Percentiles rank a stretch among this genome's conserved stretches.
phyloP scores from a whole-genome alignment of 2,888 invertebrate species.

The Galerucella calmariensis region DNA sequence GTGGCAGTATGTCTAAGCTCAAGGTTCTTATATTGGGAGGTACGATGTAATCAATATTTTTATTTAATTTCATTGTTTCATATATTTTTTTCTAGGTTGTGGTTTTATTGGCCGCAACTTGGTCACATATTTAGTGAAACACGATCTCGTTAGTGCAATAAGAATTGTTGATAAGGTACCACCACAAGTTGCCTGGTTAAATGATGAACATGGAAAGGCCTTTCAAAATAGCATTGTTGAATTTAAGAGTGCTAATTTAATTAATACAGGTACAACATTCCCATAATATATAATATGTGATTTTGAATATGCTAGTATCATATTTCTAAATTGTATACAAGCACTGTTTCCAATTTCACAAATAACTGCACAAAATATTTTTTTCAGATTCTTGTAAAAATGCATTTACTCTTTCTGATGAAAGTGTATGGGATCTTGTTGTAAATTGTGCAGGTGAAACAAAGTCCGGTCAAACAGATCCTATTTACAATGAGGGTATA shows the following conservation, averaged over 20 bases:
- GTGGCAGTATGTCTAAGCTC: slow-evolving; percentile 53
- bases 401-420: slow-evolving; percentile 75
- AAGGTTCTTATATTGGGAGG: slow-evolving; percentile 55
- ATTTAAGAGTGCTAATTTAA: slow-evolving; percentile 92
- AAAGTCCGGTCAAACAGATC: slow-evolving; percentile 86
- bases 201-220: slow-evolving; percentile 75
- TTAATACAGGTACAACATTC: slow-evolving; percentile 76
- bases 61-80: slow-evolving; percentile 4
- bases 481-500: slow-evolving; percentile 91
- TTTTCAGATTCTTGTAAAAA: slow-evolving; percentile 81
- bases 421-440: slow-evolving; percentile 77
- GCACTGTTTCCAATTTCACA: no score
- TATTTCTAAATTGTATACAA: neutral
- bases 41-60: slow-evolving; percentile 38
- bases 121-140: slow-evolving; percentile 81
- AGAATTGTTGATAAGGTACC: slow-evolving; percentile 93
- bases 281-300: neutral
- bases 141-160: slow-evolving; percentile 79
- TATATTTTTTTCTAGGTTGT: slow-evolving; percentile 73
- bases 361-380: slow-evolving; percentile 13
- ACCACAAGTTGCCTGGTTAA: slow-evolving; percentile 92
- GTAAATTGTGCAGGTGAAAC: slow-evolving; percentile 94
- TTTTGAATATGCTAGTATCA: neutral
- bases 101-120: slow-evolving; percentile 94
- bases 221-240: slow-evolving; percentile 81